A percentile compares a stretch with the other conserved stretches of the same genome.
These are phyloP conservation scores for Eumeta japonica DNA, from an alignment of 1,140 invertebrate genomes.

Conservation along the genomic window DNA sequence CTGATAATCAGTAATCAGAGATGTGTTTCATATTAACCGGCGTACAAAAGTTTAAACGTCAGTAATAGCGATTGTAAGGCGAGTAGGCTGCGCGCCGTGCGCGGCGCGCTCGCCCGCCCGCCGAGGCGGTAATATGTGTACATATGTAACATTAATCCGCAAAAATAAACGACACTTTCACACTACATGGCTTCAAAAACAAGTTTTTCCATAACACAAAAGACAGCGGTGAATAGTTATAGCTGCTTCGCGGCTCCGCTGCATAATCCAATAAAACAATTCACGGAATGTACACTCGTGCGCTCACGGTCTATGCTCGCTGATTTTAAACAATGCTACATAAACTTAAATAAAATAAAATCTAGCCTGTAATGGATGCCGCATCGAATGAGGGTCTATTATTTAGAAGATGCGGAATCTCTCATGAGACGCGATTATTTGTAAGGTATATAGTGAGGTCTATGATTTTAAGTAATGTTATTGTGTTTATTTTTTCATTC, in stretches of 20 bases:
- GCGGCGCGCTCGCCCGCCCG: slow-evolving; percentile 18
- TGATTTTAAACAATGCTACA: neutral
- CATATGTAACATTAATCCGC: slow-evolving; percentile 57
- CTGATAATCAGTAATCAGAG: too few species aligned
- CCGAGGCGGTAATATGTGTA: slow-evolving; percentile 52
- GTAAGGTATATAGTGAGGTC: too few species aligned
- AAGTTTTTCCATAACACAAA: slow-evolving; percentile 59
- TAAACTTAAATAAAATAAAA: too few species aligned
- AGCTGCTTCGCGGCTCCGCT: slow-evolving; percentile 51
- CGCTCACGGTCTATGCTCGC: neutral
- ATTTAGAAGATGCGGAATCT: too few species aligned
- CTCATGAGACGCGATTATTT: too few species aligned
- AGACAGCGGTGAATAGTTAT: slow-evolving; percentile 58
- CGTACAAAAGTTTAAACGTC: too few species aligned
- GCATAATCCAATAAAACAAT: slow-evolving; percentile 59
- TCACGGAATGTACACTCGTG: slow-evolving; percentile 49
- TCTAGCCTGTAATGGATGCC: too few species aligned
- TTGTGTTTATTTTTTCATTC: too few species aligned
- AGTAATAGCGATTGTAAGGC: too few species aligned
- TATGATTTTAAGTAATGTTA: too few species aligned
- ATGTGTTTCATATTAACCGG: too few species aligned
- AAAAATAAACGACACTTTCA: slow-evolving; percentile 57
- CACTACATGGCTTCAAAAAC: slow-evolving; percentile 58
- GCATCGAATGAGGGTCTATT: too few species aligned
- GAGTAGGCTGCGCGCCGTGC: slow-evolving; percentile 14